These are phyloP conservation scores for Drosophila simulans DNA, from an alignment of 1,140 invertebrate genomes.

Conservation along the genomic window DNA sequence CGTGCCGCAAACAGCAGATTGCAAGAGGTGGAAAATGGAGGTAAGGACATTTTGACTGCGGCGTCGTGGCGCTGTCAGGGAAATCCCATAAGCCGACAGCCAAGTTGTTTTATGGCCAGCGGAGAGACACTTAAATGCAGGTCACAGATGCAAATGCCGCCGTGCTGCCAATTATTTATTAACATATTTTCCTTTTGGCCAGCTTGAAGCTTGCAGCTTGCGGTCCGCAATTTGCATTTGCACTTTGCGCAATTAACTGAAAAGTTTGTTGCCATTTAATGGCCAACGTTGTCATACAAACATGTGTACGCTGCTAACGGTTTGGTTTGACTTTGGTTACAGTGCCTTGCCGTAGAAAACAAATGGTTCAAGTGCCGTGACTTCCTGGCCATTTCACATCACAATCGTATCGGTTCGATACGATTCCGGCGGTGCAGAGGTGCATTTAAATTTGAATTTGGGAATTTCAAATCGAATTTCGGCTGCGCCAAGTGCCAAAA, in stretches of 20 bases:
- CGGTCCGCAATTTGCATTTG: slow-evolving; percentile 32
- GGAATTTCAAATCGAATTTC: slow-evolving; percentile 78
- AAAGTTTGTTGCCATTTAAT: slow-evolving; percentile 32
- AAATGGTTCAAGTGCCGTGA: slow-evolving; percentile 80
- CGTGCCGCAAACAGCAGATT: slow-evolving; percentile 59
- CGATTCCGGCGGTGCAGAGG: slow-evolving; percentile 17
- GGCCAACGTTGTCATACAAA: slow-evolving; percentile 39
- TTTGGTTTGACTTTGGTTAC: slow-evolving; percentile 15
- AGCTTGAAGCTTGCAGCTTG: slow-evolving; percentile 3
- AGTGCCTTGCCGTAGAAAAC: slow-evolving; percentile 36
- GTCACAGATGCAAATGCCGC: slow-evolving; percentile 48
- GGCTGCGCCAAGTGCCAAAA: slow-evolving; percentile 67
- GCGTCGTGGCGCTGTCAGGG: slow-evolving; percentile 64
- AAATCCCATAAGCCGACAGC: slow-evolving; percentile 74
- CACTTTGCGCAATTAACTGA: slow-evolving; percentile 62
- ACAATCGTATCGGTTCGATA: slow-evolving; percentile 4
- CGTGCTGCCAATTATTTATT: slow-evolving; percentile 61
- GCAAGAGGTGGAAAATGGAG: slow-evolving; percentile 14
- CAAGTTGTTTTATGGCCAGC: slow-evolving; percentile 54
- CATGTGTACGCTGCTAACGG: slow-evolving; percentile 56
- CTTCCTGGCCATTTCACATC: slow-evolving; percentile 72
- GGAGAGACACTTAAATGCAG: slow-evolving; percentile 33
- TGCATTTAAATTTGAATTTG: slow-evolving; percentile 84
- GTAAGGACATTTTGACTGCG: slow-evolving; percentile 72
- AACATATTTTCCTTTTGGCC: slow-evolving; percentile 44